phyloP scores from a whole-genome alignment of 35 echinoderm and acorn worm genomes.

The Ophioderma brevispina region DNA sequence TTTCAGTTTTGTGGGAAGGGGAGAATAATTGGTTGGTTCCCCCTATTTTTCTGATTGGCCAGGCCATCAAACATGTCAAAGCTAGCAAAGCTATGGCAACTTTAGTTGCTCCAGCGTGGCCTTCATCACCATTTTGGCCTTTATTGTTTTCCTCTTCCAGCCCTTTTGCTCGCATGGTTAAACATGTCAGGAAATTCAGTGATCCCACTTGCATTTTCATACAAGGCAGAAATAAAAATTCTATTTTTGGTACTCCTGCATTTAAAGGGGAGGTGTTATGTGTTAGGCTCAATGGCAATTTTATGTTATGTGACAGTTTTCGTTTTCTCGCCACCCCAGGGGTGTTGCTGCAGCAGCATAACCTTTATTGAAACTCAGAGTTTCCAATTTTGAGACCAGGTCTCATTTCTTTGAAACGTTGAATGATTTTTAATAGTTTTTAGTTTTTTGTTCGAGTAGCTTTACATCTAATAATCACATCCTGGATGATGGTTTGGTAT shows the following conservation, averaged over 20 bases:
- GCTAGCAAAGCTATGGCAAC: neutral
- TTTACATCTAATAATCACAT: too few species aligned
- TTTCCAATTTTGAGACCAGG: too few species aligned
- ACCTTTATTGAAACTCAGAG: too few species aligned
- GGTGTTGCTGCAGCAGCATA: too few species aligned
- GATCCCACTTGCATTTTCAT: neutral
- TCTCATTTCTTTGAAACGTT: too few species aligned
- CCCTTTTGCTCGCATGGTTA: neutral
- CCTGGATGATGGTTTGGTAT: too few species aligned
- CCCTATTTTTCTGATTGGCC: neutral
- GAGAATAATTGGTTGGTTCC: neutral
- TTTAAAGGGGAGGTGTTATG: slow-evolving; percentile 9
- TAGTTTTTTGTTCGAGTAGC: too few species aligned
- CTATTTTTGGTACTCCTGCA: slow-evolving; percentile 8
- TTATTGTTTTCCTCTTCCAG: neutral
- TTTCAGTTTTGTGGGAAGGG: neutral
- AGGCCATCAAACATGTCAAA: neutral
- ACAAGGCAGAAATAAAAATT: neutral
- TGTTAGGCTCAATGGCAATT: neutral
- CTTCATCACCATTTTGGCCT: neutral
- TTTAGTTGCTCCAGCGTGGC: neutral
- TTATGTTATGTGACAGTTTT: too few species aligned
- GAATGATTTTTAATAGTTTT: too few species aligned
- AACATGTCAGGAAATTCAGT: neutral
- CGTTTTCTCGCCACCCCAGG: too few species aligned